Base-by-base conservation (phyloP, 1,140 invertebrate genomes). In the Periplaneta americana region DNA sequence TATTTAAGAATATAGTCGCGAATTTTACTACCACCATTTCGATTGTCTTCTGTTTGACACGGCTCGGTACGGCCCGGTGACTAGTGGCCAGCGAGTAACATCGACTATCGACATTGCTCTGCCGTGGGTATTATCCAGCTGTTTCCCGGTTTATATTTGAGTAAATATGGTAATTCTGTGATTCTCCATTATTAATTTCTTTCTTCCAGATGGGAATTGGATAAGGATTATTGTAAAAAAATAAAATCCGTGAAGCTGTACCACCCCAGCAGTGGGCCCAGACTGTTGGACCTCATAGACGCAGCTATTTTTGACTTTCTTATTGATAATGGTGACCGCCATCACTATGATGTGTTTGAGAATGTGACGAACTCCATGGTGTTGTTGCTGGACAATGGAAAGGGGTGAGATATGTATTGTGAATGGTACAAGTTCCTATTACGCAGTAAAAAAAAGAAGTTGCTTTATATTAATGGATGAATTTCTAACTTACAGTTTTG, bases 241-340 rank as follows among this genome's bases (percentile, higher is more conserved):
- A 91, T 94, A 84, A 84, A 86, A 81, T 80, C 84, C 33, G 84
- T 82, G 18, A 79, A 85, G n/a, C 78, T 84, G 22, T 85, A 85
- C 82, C 86, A 82, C 87, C 87, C 90, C 88, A 35, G 91, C 90
- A 83, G 75, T 35, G 36, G 75, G 66, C 82, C 84, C 31, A 90
- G 94, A 75, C 87, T 98, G 34, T 88, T 98, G 77, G 96, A 98
- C 88, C 89, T 98, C 57, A 91, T 98, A 80, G 97, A 98, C 88
- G 92, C 93, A 22, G 90, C 96, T 2, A 93, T 98, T 83, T 97
- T 98, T 87, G 97, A 99, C 89, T 99, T 97, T 88, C 89, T 99
- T 2, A 94, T 98, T 87, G 96, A 97, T 87, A 99, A 99, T 90
- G 97, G 97, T 1, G 97, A 99, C 88, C 90, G 97, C 28, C 97